Evolutionary conservation across 2,113 vertebrate species (phyloP).

Genomic region (Struthidea cinerea): DNA sequence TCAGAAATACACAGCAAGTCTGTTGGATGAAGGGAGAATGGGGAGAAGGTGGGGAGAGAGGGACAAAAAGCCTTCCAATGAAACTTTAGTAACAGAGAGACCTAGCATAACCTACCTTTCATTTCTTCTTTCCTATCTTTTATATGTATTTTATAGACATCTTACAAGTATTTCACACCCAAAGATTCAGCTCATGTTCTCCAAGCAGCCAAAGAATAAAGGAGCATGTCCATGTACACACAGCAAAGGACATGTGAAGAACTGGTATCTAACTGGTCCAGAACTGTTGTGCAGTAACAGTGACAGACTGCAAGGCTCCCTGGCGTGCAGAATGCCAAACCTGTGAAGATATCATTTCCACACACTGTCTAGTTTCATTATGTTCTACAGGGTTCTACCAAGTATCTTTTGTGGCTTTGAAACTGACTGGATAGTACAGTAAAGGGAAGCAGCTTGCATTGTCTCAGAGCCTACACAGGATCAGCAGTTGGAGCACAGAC

Average conservation of each 20-base stretch:
- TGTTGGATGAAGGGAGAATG: background rate
- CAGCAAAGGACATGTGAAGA: background rate
- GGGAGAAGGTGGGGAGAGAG: background rate
- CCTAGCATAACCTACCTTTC: background rate
- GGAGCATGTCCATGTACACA: rapidly evolving
- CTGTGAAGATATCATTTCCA: background rate
- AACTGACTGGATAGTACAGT: background rate
- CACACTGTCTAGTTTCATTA: background rate
- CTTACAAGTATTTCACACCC: background rate
- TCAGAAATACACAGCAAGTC: background rate
- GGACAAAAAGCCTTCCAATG: background rate
- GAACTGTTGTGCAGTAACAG: background rate
- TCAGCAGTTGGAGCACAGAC: background rate
- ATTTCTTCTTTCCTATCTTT: background rate
- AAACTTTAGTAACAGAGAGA: background rate
- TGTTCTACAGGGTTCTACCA: background rate
- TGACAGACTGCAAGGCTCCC: background rate
- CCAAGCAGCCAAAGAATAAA: background rate
- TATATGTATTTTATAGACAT: background rate
- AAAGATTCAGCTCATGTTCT: background rate
- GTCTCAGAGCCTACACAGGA: background rate
- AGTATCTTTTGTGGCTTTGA: background rate
- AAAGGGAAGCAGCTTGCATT: background rate
- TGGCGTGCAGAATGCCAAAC: background rate
- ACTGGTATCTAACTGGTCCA: background rate